A percentile compares a stretch with the other conserved stretches of the same genome.
Evolutionary conservation across 2,888 invertebrate species (phyloP).

Genomic region (Acanthosoma haemorrhoidale): DNA sequence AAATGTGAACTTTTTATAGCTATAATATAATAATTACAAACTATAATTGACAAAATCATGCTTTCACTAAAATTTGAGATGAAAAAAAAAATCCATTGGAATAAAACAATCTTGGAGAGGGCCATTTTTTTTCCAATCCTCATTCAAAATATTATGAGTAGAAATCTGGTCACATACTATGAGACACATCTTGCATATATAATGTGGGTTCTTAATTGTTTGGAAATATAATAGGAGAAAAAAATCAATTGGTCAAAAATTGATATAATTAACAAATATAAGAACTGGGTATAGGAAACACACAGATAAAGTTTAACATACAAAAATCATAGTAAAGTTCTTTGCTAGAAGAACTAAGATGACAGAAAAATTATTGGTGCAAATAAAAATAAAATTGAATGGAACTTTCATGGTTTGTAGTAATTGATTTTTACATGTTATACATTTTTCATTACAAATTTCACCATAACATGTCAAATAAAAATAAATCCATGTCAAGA

Average conservation of each 20-base stretch:
- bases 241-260: neutral
- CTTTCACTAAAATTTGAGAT: too few relatives aligned
- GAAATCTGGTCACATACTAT: too few relatives aligned
- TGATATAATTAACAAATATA: slow-evolving; percentile 10
- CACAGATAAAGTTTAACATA: slow-evolving; percentile 3
- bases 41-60: too few relatives aligned
- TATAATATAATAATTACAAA: too few relatives aligned
- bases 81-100: too few relatives aligned
- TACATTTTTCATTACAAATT: neutral
- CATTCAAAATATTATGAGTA: too few relatives aligned
- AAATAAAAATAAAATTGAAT: neutral
- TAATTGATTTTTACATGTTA: neutral
- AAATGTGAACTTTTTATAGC: too few relatives aligned
- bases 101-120: too few relatives aligned
- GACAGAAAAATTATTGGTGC: neutral
- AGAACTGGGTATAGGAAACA: neutral
- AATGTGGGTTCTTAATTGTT: too few relatives aligned
- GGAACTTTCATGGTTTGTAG: neutral
- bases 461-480: slow-evolving; percentile 2
- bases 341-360: neutral
- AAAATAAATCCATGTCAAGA: slow-evolving; percentile 2
- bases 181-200: too few relatives aligned
- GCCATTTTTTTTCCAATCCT: too few relatives aligned
- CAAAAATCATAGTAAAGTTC: neutral
- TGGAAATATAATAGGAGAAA: too few relatives aligned